phyloP scores from a whole-genome alignment of 2,797 vertebrate genomes.

The Eleutherodactylus coqui region DNA sequence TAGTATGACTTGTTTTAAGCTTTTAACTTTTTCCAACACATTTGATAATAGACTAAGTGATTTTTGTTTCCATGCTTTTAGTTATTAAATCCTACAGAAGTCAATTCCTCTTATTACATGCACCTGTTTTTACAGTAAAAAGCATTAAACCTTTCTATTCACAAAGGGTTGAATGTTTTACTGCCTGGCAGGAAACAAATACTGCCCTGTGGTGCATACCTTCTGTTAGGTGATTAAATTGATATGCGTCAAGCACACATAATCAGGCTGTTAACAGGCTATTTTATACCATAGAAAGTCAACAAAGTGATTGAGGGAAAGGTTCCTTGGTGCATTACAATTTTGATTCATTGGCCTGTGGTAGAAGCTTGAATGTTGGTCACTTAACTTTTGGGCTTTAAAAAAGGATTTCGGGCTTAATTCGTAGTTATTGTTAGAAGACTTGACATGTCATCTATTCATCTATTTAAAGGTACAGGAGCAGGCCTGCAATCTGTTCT shows the following conservation, averaged over 20 bases:
- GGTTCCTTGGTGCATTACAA: slow-evolving; percentile 24
- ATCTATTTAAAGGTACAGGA: slow-evolving; percentile 1
- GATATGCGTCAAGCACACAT: slow-evolving; percentile 49
- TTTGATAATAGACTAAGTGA: neutral
- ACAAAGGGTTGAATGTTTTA: slow-evolving; percentile 36
- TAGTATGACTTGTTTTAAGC: neutral
- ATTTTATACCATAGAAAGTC: slow-evolving; percentile 48
- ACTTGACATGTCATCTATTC: slow-evolving; percentile 40
- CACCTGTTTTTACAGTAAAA: slow-evolving; percentile 35
- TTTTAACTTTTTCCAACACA: neutral
- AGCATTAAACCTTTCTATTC: slow-evolving; percentile 14
- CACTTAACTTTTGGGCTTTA: neutral
- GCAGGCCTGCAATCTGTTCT: slow-evolving; percentile 55
- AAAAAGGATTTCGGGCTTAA: slow-evolving; percentile 31
- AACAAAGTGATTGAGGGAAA: slow-evolving; percentile 48
- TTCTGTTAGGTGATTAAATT: slow-evolving; percentile 55
- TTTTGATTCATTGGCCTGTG: slow-evolving; percentile 27
- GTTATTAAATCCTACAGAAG: neutral
- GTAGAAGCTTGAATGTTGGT: neutral
- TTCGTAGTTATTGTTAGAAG: slow-evolving; percentile 20
- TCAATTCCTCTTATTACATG: neutral
- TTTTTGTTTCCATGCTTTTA: neutral
- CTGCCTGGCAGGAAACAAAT: slow-evolving; percentile 35
- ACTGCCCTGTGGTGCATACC: slow-evolving; percentile 38
- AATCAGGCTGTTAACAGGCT: slow-evolving; percentile 34